These are phyloP conservation scores for Zosterops hypoxanthus DNA, from an alignment of 2,113 vertebrate genomes.

Conservation along the genomic window DNA sequence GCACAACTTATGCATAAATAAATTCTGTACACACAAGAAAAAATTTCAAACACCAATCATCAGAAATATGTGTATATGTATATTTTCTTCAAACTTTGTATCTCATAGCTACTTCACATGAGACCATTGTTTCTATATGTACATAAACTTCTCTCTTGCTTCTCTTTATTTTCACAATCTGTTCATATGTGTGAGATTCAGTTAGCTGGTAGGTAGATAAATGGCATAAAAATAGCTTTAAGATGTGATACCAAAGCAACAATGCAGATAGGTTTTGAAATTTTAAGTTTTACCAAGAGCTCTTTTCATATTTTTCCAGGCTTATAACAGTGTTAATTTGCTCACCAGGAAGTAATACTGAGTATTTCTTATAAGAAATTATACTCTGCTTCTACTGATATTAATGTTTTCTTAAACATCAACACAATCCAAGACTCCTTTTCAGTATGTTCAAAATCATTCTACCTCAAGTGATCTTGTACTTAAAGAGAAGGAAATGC, in stretches of 20 bases:
- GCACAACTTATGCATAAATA: neutral
- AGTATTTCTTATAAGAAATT: neutral
- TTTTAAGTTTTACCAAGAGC: neutral
- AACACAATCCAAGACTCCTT: neutral
- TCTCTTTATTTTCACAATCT: neutral
- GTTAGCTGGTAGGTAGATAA: neutral
- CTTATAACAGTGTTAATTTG: neutral
- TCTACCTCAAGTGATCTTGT: neutral
- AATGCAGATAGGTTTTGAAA: neutral
- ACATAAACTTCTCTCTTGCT: neutral
- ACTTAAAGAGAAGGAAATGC: neutral
- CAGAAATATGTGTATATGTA: rapidly evolving
- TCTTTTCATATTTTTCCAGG: neutral
- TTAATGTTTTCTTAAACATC: neutral
- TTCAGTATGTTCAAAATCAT: neutral
- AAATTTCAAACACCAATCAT: neutral
- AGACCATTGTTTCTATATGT: neutral
- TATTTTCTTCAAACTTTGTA: neutral
- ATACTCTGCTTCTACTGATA: neutral
- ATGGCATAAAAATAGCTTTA: neutral
- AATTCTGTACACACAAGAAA: neutral
- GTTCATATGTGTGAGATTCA: neutral
- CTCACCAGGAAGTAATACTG: neutral
- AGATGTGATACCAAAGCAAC: neutral
- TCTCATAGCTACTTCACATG: neutral